Base-by-base conservation (phyloP, 2,797 vertebrate species). In the Erethizon dorsatum region DNA sequence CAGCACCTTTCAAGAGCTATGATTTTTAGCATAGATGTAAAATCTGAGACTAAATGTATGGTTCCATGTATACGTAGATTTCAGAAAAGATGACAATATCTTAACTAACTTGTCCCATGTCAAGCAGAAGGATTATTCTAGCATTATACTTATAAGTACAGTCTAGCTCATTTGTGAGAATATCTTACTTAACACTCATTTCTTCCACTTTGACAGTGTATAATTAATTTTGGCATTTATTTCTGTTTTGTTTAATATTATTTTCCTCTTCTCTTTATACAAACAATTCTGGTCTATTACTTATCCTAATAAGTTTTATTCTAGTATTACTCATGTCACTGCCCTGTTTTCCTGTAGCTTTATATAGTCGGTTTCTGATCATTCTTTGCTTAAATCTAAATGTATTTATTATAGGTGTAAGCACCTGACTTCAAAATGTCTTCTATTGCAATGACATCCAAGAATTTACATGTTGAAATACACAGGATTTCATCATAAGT, bases 371-470 rank as follows among this genome's bases (percentile, higher is more conserved):
- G 13, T 33, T 54, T 93, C 37, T 91, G 45, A 57, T 22, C 5
- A 13, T 52, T 90, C 20, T 94, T 97, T 85, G 82, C 71, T 94
- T 67, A 78, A 91, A 65, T 65, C 9, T 41, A 69, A 52, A 18
- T 89, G 3, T 45, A 84, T 83, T 69, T 57, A 31, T 73, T 90
- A n/a, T 41, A 73, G 45, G 57, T 94, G 28, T 37, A 90, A 89
- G n/a, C 9, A 52, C 3, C 41, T 89, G 75, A 93, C 37, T 45
- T 91, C 61, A 90, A 5, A 80, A 20, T 83, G 13, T 80, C 57
- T 83, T 63, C 41, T 86, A 3, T 18, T 86, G 14, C 69, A 85
- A 17, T 69, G 37, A 77, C n/a, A 26, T 33, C 59, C 15, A 83
- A 85, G 52, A 82, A 82, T 88, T 80, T 71, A 52, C 22, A 73